Evolutionary conservation across 2,113 vertebrate species (phyloP).

Genomic region (Lasiurus cinereus): DNA sequence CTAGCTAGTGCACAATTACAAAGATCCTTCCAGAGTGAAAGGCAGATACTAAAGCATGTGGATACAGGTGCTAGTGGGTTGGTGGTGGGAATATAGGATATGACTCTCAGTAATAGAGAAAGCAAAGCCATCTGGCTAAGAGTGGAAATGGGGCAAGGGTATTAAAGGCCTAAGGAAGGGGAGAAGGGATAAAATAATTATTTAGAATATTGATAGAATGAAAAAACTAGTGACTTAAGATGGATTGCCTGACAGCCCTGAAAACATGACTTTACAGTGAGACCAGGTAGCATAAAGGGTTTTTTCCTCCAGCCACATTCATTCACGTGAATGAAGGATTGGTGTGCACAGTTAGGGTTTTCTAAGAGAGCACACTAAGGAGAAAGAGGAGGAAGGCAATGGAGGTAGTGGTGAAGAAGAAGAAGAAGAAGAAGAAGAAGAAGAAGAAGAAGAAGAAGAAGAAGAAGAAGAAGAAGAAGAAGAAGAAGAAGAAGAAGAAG

Average conservation of each 20-base stretch:
- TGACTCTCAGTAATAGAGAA: neutral
- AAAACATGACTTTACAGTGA: neutral
- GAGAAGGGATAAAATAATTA: neutral
- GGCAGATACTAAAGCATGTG: neutral
- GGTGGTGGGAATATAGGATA: neutral
- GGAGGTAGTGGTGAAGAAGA: too few relatives aligned
- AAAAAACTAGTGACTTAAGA: neutral
- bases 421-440: neutral
- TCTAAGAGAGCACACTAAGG: neutral
- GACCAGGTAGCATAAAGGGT: too few relatives aligned
- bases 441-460: neutral
- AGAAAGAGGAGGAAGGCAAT: neutral
- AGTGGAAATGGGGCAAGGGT: neutral
- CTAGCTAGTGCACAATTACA: neutral
- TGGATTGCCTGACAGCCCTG: neutral
- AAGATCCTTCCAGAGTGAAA: neutral
- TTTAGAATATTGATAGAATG: neutral
- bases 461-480: too few relatives aligned
- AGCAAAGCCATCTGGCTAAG: neutral
- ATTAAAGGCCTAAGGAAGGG: neutral
- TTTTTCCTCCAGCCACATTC: neutral
- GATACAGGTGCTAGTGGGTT: fast-evolving
- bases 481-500: neutral
- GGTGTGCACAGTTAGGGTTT: neutral
- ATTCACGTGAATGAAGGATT: neutral